These are phyloP conservation scores for Corydoras sp. DNA, from an alignment of 2,113 vertebrate genomes.

Conservation along the genomic window DNA sequence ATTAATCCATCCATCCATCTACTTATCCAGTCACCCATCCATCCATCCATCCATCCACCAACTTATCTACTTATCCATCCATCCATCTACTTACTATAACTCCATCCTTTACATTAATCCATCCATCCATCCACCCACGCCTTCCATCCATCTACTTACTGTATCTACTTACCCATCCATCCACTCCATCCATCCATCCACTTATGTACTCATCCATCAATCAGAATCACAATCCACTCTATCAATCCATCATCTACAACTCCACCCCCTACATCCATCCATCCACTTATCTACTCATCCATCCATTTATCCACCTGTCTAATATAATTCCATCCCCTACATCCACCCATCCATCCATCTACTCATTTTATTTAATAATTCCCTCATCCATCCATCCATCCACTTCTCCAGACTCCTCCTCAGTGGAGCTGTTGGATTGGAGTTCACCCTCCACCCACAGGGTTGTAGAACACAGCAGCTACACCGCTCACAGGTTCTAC, in stretches of 20 bases:
- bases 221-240: background rate
- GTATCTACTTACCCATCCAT: no score
- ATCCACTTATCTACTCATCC: background rate
- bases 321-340: background rate
- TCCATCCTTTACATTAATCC: background rate
- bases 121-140: no score
- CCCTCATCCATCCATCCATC: no score
- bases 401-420: no score
- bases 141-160: no score
- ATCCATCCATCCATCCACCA: background rate
- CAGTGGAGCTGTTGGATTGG: no score
- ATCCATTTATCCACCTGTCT: background rate
- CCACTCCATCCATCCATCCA: background rate
- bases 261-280: background rate
- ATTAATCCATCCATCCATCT: background rate
- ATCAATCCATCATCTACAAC: background rate
- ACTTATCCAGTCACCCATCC: no score
- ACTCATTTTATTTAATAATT: background rate
- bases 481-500: no score
- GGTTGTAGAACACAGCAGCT: no score
- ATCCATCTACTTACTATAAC: background rate
- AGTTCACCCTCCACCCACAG: no score
- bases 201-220: background rate
- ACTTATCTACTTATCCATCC: background rate
- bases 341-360: background rate